Evolutionary conservation across 2,888 invertebrate genomes (phyloP).

Genomic region (Meghimatium bilineatum): DNA sequence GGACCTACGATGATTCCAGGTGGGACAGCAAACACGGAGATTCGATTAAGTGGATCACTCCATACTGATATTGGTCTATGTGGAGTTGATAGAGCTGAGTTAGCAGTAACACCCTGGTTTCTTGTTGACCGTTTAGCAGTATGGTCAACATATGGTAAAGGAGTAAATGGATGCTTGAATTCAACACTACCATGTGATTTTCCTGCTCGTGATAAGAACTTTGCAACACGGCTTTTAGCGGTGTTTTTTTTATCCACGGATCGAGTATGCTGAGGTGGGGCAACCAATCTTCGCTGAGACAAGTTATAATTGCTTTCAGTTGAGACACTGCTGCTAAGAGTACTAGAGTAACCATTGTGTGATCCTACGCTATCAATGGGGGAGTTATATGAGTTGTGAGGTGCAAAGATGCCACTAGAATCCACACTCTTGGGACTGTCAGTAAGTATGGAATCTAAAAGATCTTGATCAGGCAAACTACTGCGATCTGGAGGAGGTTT

Average conservation of each 20-base stretch:
- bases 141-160: constrained; percentile 15
- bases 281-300: not conserved
- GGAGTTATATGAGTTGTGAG: constrained; percentile 64
- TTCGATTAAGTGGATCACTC: constrained; percentile 25
- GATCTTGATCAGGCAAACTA: constrained; percentile 16
- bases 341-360: constrained; percentile 53
- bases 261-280: constrained; percentile 27
- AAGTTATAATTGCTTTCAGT: constrained; percentile 34
- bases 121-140: not conserved
- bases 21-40: constrained; percentile 36
- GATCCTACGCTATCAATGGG: constrained; percentile 52
- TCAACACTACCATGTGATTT: not conserved
- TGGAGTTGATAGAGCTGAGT: constrained; percentile 17
- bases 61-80: constrained; percentile 33
- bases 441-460: constrained; percentile 68
- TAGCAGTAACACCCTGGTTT: constrained; percentile 43
- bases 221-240: not conserved
- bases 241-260: not conserved
- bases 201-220: not conserved
- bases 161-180: constrained; percentile 41
- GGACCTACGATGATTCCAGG: constrained; percentile 38
- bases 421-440: constrained; percentile 69
- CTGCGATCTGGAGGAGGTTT: not conserved
- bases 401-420: constrained; percentile 70
- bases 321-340: constrained; percentile 51